Conservation (phyloP, 2,797 vertebrate species). For the Mus caroli region DNA sequence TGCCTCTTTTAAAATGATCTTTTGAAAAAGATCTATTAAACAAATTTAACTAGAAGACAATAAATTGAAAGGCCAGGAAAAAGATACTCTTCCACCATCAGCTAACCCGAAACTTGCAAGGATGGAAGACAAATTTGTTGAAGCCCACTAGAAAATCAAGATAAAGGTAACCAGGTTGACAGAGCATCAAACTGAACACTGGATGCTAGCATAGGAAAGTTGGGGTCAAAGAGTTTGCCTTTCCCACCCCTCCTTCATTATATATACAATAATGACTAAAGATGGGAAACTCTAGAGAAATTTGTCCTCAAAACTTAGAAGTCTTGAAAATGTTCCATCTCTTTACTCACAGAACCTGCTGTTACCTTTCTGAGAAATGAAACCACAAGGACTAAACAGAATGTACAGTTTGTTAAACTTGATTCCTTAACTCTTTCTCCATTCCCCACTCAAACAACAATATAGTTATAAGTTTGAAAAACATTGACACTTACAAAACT, state of each 20-base stretch:
- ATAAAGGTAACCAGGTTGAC: background rate
- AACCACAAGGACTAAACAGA: background rate
- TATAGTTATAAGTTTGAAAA: background rate
- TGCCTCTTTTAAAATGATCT: background rate
- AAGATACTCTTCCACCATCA: background rate
- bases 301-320: background rate
- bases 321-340: background rate
- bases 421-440: background rate
- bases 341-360: background rate
- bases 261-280: background rate
- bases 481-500: background rate
- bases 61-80: background rate
- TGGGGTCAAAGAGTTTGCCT: background rate
- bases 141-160: background rate
- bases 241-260: background rate
- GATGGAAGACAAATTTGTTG: background rate
- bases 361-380: constrained; percentile 14
- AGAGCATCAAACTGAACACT: background rate
- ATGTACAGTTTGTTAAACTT: background rate
- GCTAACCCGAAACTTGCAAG: background rate
- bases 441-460: background rate
- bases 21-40: background rate
- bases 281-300: background rate
- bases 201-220: background rate
- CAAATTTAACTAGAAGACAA: background rate